These are phyloP conservation scores for Arion vulgaris DNA, from an alignment of 1,140 invertebrate species.

Conservation along the genomic window DNA sequence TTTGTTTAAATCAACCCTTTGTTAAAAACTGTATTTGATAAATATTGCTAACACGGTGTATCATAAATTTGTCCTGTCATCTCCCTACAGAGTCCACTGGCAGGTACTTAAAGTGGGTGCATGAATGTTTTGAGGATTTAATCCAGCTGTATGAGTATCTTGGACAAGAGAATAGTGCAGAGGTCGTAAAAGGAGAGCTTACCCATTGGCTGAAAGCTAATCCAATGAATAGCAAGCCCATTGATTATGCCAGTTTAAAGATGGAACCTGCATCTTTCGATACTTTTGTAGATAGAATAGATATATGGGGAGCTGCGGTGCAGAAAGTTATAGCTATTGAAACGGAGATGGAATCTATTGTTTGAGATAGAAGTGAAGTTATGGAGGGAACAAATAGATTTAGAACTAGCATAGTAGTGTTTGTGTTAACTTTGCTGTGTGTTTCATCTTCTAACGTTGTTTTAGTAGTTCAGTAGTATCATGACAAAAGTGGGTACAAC, in stretches of 20 bases:
- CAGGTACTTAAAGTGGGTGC: constrained; percentile 66
- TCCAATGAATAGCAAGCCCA: constrained; percentile 86
- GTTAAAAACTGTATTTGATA: too few species aligned
- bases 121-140: constrained; percentile 62
- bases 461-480: too few species aligned
- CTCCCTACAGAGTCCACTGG: constrained; percentile 56
- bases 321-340: constrained; percentile 24
- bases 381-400: background rate
- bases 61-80: background rate
- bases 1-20: too few species aligned
- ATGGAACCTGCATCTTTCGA: constrained; percentile 51
- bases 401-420: too few species aligned
- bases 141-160: constrained; percentile 53
- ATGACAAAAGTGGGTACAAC: too few species aligned
- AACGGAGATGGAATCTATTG: background rate
- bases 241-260: constrained; percentile 71
- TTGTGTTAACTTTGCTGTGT: too few species aligned
- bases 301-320: constrained; percentile 55
- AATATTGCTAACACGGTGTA: too few species aligned
- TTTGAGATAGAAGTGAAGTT: background rate
- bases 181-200: constrained; percentile 76
- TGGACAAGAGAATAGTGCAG: constrained; percentile 59
- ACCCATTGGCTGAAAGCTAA: constrained; percentile 82
- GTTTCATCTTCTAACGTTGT: too few species aligned
- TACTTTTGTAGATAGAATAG: constrained; percentile 60